Conservation (phyloP, 2,888 invertebrate genomes). For the Agrochola macilenta region DNA sequence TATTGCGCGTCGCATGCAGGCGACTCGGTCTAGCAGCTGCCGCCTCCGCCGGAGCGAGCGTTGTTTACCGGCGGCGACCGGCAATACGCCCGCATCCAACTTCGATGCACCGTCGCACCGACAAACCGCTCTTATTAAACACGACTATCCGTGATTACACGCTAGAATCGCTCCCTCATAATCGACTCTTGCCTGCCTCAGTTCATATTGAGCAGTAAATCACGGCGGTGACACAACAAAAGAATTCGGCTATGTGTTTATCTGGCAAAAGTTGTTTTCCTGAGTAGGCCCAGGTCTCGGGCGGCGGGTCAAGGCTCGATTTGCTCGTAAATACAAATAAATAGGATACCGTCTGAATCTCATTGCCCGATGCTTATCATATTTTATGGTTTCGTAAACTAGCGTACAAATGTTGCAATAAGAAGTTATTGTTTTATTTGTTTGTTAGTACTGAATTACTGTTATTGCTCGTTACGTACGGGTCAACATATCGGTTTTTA, state of each 20-base stretch:
- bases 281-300: conserved; percentile 71
- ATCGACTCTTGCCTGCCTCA: conserved; percentile 64
- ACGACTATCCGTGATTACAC: conserved; percentile 66
- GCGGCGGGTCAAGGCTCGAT: conserved; percentile 82
- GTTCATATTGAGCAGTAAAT: conserved; percentile 74
- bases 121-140: conserved; percentile 78
- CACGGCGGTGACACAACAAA: conserved; percentile 70
- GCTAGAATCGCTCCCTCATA: conserved; percentile 50
- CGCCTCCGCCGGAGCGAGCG: conserved; percentile 77
- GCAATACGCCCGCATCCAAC: conserved; percentile 80
- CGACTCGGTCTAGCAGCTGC: conserved; percentile 80
- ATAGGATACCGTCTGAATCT: conserved; percentile 84
- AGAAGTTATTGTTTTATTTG: conserved; percentile 78
- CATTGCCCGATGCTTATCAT: conserved; percentile 87
- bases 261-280: conserved; percentile 79
- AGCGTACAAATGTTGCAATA: conserved; percentile 81
- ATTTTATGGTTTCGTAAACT: conserved; percentile 86
- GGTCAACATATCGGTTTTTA: conserved; percentile 5
- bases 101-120: conserved; percentile 75
- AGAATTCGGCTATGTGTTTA: conserved; percentile 75
- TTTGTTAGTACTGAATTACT: conserved; percentile 52
- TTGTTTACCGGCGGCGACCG: conserved; percentile 84
- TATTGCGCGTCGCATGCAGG: conserved; percentile 90
- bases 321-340: conserved; percentile 88
- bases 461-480: not conserved